A percentile compares a stretch with the other conserved stretches of the same genome.
These are phyloP conservation scores for Drosophila pruinosa DNA, from an alignment of 1,140 invertebrate species.

Conservation along the genomic window DNA sequence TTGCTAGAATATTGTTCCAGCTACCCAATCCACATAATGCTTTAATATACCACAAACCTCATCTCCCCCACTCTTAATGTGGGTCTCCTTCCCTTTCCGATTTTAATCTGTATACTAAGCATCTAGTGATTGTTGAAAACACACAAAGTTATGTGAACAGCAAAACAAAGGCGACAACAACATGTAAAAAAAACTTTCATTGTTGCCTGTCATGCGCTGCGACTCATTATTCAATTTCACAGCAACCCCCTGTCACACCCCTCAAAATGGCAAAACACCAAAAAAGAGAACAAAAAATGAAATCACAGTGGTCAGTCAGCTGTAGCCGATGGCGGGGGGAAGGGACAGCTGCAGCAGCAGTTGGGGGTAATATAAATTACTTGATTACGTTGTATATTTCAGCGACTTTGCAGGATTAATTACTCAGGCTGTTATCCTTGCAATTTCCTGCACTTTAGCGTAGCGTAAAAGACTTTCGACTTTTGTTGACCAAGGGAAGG, in stretches of 20 bases:
- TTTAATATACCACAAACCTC: slow-evolving; percentile 18
- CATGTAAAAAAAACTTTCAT: slow-evolving; percentile 69
- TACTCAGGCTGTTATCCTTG: slow-evolving; percentile 61
- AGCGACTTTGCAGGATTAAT: slow-evolving; percentile 69
- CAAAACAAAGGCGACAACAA: slow-evolving; percentile 57
- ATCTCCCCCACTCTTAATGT: not conserved
- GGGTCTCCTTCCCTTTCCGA: not conserved
- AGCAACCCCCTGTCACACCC: slow-evolving; percentile 33
- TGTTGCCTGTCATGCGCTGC: slow-evolving; percentile 57
- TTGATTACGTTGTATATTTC: slow-evolving; percentile 67
- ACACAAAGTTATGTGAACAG: slow-evolving; percentile 35
- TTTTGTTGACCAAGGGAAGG: slow-evolving; percentile 68
- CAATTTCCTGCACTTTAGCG: slow-evolving; percentile 69
- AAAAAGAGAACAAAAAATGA: slow-evolving; percentile 21
- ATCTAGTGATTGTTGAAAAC: slow-evolving; percentile 29
- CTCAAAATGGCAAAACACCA: not conserved
- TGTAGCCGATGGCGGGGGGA: not conserved
- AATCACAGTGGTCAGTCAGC: slow-evolving; percentile 68
- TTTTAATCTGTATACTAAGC: slow-evolving; percentile 40
- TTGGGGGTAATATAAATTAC: slow-evolving; percentile 67
- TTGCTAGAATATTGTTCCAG: not conserved
- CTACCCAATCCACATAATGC: not conserved
- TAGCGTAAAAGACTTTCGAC: slow-evolving; percentile 38
- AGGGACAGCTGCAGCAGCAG: not conserved
- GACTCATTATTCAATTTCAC: slow-evolving; percentile 80